A percentile compares a stretch with the other conserved stretches of the same genome.
These are phyloP conservation scores for Tachysurus vachellii DNA, from an alignment of 2,113 vertebrate genomes.

Conservation along the genomic window DNA sequence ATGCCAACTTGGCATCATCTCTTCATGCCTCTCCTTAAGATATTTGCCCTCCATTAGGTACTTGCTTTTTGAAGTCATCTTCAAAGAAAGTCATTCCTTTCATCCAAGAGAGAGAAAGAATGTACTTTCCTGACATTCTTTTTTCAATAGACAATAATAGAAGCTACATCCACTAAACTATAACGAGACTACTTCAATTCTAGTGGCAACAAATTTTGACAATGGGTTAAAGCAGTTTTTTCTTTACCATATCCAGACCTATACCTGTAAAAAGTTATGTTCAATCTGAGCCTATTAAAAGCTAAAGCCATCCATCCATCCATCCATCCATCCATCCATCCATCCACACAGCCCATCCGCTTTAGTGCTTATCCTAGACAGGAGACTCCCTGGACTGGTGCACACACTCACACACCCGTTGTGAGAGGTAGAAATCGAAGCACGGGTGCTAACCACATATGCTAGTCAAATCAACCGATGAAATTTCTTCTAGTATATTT, in stretches of 20 bases:
- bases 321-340: too few relatives aligned
- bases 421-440: too few relatives aligned
- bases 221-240: slow-evolving; percentile 51
- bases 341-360: too few relatives aligned
- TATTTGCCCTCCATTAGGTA: slow-evolving; percentile 11
- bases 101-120: not conserved
- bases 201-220: slow-evolving; percentile 61
- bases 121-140: slow-evolving; percentile 39
- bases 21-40: not conserved
- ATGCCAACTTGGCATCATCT: slow-evolving; percentile 36
- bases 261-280: slow-evolving; percentile 60
- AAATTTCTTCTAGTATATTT: slow-evolving; percentile 35
- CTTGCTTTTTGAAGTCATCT: not conserved
- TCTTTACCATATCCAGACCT: slow-evolving; percentile 33
- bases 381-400: too few relatives aligned
- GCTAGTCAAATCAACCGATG: not conserved
- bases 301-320: not conserved
- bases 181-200: slow-evolving; percentile 59
- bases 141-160: slow-evolving; percentile 57
- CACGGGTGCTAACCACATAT: too few relatives aligned
- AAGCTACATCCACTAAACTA: slow-evolving; percentile 50
- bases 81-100: slow-evolving; percentile 1
- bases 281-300: slow-evolving; percentile 46
- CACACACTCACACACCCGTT: too few relatives aligned
- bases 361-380: too few relatives aligned